Evolutionary conservation across 2,797 vertebrate genomes (phyloP), one percentile per base, ranked within the genome.

Genomic region (Periophthalmus magnuspinnatus): DNA sequence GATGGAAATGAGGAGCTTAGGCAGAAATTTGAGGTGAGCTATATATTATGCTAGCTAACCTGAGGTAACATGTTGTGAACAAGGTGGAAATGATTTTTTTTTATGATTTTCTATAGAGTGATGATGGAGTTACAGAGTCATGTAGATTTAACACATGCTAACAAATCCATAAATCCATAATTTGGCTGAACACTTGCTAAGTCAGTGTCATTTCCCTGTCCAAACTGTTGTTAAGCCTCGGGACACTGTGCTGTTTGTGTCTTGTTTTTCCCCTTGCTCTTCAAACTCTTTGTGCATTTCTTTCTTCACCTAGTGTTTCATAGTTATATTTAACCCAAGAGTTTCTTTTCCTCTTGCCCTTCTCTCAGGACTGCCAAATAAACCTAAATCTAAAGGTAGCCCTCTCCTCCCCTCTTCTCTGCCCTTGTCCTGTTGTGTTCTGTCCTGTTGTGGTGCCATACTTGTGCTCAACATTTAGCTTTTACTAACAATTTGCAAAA

Each of bases 21-120:
- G 72, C 94, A 96, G 92, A 99, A 98, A 78, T 98, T 99, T 84
- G 97, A 99, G 96, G 97, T 99, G 89, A 96, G 94, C 55, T 32
- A 14, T 57, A 28, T 16, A 14, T 57, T 14, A 28, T 28, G 28
- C 5, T 28, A 14, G 4, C 21, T 48, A 50, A 50, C 17, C 48
- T 6, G 6, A 50, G 48, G 16, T 22, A 13, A 24, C 22, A 22
- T 13, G 22, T 11, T 22, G 16, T 16, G 17, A 6, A n/a, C 2
- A 3, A 55, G n/a, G 52, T 22, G 19, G 6, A 21, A 21, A 54
- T 9, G 6, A 6, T 52, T 52, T n/a, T 7, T 52, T 56, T 13
- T 11, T 8, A 5, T 56, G 2, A 13, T 56, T 14, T 52, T 7
- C n/a, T 52, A 24, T 21, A 24, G 22, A 9, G 24, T 56, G 21